These are phyloP conservation scores for Melanotaenia nigrans DNA, from an alignment of 2,797 vertebrate genomes.

Conservation along the genomic window DNA sequence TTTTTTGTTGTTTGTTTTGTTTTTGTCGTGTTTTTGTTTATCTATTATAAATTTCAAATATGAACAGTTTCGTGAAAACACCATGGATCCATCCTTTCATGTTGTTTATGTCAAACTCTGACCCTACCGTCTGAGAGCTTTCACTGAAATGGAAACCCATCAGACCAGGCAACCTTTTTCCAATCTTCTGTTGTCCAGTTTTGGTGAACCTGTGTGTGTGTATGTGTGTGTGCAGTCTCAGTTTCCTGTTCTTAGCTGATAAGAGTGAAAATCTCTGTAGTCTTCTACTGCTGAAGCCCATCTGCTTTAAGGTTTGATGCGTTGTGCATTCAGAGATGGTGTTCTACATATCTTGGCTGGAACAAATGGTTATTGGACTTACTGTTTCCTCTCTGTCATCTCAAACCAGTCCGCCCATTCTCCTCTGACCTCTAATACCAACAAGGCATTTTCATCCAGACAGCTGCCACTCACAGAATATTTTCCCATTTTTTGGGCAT, in stretches of 20 bases:
- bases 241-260: not conserved
- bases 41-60: slow-evolving; percentile 49
- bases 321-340: not conserved
- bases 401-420: not conserved
- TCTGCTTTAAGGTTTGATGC: too few relatives aligned
- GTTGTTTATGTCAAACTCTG: not conserved
- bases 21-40: not conserved
- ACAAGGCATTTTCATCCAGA: not conserved
- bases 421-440: not conserved
- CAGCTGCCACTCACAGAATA: not conserved
- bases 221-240: not conserved
- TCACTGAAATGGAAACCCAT: too few relatives aligned
- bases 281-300: not conserved
- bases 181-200: not conserved
- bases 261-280: not conserved
- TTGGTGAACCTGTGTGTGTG: too few relatives aligned
- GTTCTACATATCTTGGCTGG: not conserved
- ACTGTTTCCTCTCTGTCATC: not conserved
- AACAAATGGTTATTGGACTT: not conserved
- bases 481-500: not conserved
- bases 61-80: slow-evolving; percentile 45
- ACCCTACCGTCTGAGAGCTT: too few relatives aligned
- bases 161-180: too few relatives aligned
- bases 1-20: not conserved
- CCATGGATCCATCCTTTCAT: not conserved